These are phyloP conservation scores for Acanthiza pusilla DNA, from an alignment of 2,797 vertebrate genomes.

Conservation along the genomic window DNA sequence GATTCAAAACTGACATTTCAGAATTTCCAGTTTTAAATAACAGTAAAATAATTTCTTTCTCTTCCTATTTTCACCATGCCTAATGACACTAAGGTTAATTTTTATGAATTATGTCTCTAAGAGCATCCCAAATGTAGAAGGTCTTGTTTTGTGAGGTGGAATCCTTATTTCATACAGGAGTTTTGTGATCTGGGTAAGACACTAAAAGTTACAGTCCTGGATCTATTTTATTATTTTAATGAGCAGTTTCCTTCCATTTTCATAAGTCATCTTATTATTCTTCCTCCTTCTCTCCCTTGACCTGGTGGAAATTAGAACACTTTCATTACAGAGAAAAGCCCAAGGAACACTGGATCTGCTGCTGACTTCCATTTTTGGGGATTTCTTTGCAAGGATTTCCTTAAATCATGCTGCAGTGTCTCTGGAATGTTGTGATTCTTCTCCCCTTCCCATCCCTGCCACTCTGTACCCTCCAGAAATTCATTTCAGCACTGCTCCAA, in stretches of 20 bases:
- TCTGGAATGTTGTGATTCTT: background rate
- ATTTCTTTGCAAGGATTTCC: background rate
- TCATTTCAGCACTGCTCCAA: background rate
- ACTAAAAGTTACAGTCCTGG: background rate
- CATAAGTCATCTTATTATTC: background rate
- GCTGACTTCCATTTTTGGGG: background rate
- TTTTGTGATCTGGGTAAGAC: background rate
- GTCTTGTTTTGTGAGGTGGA: background rate
- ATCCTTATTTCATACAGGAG: background rate
- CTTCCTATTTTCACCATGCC: background rate
- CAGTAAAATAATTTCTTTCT: background rate
- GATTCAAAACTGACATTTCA: background rate
- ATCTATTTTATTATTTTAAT: background rate
- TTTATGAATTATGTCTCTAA: background rate
- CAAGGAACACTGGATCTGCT: background rate
- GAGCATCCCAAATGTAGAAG: background rate
- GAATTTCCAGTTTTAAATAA: background rate
- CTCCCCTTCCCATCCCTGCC: background rate
- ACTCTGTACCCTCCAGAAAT: background rate
- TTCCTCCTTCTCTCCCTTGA: background rate
- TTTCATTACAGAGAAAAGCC: background rate
- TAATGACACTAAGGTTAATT: background rate
- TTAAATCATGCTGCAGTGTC: background rate
- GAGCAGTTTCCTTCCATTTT: background rate
- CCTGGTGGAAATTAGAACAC: background rate